Evolutionary conservation across 2,113 vertebrate genomes (phyloP).

Genomic region (Xerus inauris): DNA sequence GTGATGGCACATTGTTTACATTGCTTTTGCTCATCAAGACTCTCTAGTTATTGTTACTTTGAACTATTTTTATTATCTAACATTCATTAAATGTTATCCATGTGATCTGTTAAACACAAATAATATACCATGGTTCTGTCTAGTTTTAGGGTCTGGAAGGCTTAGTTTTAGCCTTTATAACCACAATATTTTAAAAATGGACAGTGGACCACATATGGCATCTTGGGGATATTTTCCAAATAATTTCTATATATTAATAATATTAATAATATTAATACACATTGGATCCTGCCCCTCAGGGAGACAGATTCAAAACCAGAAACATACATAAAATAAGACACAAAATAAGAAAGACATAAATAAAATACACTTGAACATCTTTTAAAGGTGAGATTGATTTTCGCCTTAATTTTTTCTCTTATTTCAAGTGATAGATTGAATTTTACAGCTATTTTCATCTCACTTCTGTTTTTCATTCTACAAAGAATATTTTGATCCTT

Average conservation of each 20-base stretch:
- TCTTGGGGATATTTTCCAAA: background rate
- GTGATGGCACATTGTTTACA: background rate
- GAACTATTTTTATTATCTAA: conserved; percentile 66
- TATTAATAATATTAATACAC: background rate
- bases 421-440: conserved; percentile 3
- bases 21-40: conserved; percentile 10
- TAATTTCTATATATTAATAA: too few species aligned
- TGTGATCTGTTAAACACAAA: conserved; percentile 20
- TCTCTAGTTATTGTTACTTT: background rate
- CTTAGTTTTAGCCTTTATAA: background rate
- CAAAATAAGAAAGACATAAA: background rate
- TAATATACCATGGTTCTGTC: background rate
- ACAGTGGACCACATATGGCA: background rate
- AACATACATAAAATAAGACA: background rate
- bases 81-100: conserved; percentile 65
- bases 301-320: background rate
- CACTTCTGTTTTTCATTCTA: conserved; percentile 16
- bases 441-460: conserved; percentile 32
- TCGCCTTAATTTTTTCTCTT: conserved; percentile 1
- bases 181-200: background rate
- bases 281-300: background rate
- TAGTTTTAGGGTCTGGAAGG: background rate
- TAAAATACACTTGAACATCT: background rate
- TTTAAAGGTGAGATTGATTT: background rate
- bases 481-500: conserved; percentile 43